phyloP scores from a whole-genome alignment of 2,888 invertebrate species.

The Noctua janthe region DNA sequence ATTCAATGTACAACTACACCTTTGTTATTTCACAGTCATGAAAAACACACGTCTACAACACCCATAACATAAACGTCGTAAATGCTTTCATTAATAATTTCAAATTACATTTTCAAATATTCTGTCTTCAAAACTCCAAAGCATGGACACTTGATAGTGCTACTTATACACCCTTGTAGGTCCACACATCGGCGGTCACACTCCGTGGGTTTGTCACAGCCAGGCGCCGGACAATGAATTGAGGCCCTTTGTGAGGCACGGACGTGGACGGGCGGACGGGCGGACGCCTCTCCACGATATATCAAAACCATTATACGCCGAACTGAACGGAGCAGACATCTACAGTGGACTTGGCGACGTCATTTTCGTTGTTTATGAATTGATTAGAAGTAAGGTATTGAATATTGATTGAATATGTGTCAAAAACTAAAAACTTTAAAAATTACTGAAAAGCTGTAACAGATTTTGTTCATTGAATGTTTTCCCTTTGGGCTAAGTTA shows the following conservation, averaged over 20 bases:
- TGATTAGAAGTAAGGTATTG: neutral
- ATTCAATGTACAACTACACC: too few relatives aligned
- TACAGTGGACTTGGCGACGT: slow-evolving; percentile 12
- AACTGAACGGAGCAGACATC: slow-evolving; percentile 33
- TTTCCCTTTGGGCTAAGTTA: neutral
- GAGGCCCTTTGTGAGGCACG: slow-evolving; percentile 60
- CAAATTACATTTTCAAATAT: neutral
- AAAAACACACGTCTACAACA: neutral
- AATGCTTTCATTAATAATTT: neutral
- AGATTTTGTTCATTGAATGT: neutral
- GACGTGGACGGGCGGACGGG: slow-evolving; percentile 8
- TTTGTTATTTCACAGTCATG: neutral
- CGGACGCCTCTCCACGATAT: slow-evolving; percentile 59
- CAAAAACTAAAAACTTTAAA: neutral
- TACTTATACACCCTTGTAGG: slow-evolving; percentile 42
- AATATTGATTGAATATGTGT: neutral
- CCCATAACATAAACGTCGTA: neutral
- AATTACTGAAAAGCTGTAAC: neutral
- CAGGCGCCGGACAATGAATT: slow-evolving; percentile 63
- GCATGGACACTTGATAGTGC: slow-evolving; percentile 32
- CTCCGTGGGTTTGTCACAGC: slow-evolving; percentile 61
- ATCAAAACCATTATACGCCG: slow-evolving; percentile 62
- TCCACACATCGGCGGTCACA: slow-evolving; percentile 37
- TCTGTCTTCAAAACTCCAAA: neutral
- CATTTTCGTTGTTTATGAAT: slow-evolving; percentile 31